Evolutionary conservation across 2,888 invertebrate genomes (phyloP).

Genomic region (Ceramica pisi): DNA sequence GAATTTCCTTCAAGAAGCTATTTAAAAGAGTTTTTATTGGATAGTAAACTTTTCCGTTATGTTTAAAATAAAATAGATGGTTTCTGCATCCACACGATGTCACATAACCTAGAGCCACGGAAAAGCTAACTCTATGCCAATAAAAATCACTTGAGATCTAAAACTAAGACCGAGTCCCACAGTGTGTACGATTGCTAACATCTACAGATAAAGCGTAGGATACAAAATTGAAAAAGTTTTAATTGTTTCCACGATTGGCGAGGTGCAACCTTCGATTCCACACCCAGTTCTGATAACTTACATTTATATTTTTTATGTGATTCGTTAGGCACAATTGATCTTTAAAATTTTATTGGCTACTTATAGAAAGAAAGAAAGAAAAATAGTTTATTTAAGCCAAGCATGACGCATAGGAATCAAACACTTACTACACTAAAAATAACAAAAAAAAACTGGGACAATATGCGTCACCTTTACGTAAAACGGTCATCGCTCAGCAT

Average conservation of each 20-base stretch:
- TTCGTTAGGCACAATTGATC: neutral
- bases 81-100: neutral
- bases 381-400: too few relatives aligned
- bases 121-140: neutral
- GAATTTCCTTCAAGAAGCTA: neutral
- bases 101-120: neutral
- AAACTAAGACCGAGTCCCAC: neutral
- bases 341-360: neutral
- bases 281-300: slow-evolving; percentile 7
- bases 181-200: slow-evolving; percentile 16
- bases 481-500: too few relatives aligned
- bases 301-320: slow-evolving; percentile 15
- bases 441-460: too few relatives aligned
- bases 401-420: too few relatives aligned
- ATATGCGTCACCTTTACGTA: too few relatives aligned
- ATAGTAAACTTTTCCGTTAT: neutral
- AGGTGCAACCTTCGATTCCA: slow-evolving; percentile 39
- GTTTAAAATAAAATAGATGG: neutral
- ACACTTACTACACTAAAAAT: too few relatives aligned
- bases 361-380: too few relatives aligned
- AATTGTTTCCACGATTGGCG: slow-evolving; percentile 52
- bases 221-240: slow-evolving; percentile 64
- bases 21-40: neutral
- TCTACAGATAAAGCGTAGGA: slow-evolving; percentile 28
- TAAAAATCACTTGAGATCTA: neutral